A percentile compares a stretch with the other conserved stretches of the same genome.
phyloP scores from a whole-genome alignment of 2,113 vertebrate species.

The Nipponia nippon region DNA sequence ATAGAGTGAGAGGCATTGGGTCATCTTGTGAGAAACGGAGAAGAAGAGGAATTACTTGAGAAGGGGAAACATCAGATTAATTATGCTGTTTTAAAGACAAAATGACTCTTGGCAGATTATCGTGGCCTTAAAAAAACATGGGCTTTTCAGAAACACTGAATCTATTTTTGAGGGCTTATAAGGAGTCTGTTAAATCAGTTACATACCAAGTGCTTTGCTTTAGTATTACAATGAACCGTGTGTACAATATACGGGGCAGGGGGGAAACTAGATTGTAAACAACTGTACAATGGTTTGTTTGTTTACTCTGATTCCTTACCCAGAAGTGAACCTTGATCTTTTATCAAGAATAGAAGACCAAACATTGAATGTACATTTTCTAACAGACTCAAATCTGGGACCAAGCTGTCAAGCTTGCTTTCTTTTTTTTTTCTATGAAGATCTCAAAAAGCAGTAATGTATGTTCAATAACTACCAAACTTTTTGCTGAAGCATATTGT shows the following conservation, averaged over 20 bases:
- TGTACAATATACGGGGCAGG: slow-evolving; percentile 13
- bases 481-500: slow-evolving; percentile 36
- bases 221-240: slow-evolving; percentile 58
- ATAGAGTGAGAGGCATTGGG: neutral
- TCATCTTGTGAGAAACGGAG: slow-evolving; percentile 5
- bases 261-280: slow-evolving; percentile 55
- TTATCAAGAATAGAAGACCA: slow-evolving; percentile 79
- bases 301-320: slow-evolving; percentile 81
- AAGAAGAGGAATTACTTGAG: slow-evolving; percentile 9
- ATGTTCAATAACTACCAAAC: slow-evolving; percentile 42
- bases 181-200: slow-evolving; percentile 69
- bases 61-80: slow-evolving; percentile 45
- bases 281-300: slow-evolving; percentile 70
- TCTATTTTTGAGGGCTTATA: slow-evolving; percentile 73
- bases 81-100: slow-evolving; percentile 57
- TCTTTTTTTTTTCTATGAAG: slow-evolving; percentile 64
- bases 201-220: slow-evolving; percentile 79
- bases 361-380: slow-evolving; percentile 93
- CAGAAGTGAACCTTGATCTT: slow-evolving; percentile 79
- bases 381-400: slow-evolving; percentile 84
- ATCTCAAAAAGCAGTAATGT: slow-evolving; percentile 62
- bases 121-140: slow-evolving; percentile 93
- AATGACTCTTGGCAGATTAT: slow-evolving; percentile 74
- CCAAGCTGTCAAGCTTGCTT: slow-evolving; percentile 75
- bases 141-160: slow-evolving; percentile 85